These are phyloP conservation scores for Colinus virginianus DNA, from an alignment of 2,113 vertebrate genomes.

Conservation along the genomic window DNA sequence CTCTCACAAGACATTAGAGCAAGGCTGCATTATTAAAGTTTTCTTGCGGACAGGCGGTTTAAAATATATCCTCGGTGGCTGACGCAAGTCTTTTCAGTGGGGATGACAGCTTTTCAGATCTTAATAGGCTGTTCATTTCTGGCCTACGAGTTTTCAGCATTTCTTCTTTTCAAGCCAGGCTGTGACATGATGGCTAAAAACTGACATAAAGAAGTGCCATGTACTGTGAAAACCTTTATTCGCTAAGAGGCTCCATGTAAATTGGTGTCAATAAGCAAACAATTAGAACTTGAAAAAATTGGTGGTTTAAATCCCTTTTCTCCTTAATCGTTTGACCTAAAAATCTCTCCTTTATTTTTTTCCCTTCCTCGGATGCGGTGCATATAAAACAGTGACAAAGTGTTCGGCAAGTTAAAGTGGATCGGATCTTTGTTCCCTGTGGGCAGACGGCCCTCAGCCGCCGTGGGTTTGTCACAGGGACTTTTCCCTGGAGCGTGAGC, in stretches of 20 bases:
- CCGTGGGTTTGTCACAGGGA: background rate
- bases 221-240: conserved; percentile 68
- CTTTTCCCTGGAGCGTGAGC: background rate
- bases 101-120: conserved; percentile 91
- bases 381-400: background rate
- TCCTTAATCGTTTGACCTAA: conserved; percentile 62
- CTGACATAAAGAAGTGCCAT: conserved; percentile 71
- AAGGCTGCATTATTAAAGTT: conserved; percentile 88
- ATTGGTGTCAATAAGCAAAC: conserved; percentile 78
- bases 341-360: conserved; percentile 55
- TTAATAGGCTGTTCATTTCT: conserved; percentile 90
- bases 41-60: conserved; percentile 88
- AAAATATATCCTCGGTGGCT: conserved; percentile 88
- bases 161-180: conserved; percentile 77
- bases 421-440: conserved; percentile 1
- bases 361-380: conserved; percentile 29
- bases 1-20: conserved; percentile 88
- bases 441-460: background rate
- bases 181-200: conserved; percentile 79
- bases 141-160: conserved; percentile 78
- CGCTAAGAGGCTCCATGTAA: conserved; percentile 75
- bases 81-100: conserved; percentile 86
- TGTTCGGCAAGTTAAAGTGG: conserved; percentile 36
- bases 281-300: conserved; percentile 74
- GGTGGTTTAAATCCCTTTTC: conserved; percentile 63